These are phyloP conservation scores for Hipparchia semele DNA, from an alignment of 2,888 invertebrate species.

Conservation along the genomic window DNA sequence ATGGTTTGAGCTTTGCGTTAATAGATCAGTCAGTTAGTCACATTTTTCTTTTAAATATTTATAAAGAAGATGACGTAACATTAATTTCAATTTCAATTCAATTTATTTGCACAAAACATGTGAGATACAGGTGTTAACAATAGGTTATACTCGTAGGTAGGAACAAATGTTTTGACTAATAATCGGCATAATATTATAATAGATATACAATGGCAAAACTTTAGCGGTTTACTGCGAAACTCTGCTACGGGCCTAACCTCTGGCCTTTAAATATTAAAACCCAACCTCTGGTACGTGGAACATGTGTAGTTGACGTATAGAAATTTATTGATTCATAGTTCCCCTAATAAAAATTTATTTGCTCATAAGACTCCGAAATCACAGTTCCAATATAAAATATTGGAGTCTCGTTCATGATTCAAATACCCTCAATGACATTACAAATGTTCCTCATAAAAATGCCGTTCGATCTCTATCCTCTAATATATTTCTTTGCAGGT, in stretches of 20 bases:
- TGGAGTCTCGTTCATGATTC: conserved; percentile 9
- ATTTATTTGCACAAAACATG: too few species aligned
- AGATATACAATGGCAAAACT: too few species aligned
- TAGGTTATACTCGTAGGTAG: too few species aligned
- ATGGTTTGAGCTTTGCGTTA: too few species aligned
- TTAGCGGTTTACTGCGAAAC: too few species aligned
- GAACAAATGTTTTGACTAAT: too few species aligned
- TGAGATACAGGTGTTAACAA: too few species aligned
- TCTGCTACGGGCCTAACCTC: neutral
- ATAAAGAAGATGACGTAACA: too few species aligned
- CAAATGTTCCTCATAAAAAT: conserved; percentile 35
- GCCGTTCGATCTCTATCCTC: conserved; percentile 31
- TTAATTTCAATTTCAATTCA: too few species aligned
- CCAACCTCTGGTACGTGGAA: neutral
- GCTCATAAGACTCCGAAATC: conserved; percentile 17
- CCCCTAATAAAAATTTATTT: conserved; percentile 12
- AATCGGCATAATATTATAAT: too few species aligned
- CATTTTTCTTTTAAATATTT: too few species aligned
- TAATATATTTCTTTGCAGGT: conserved; percentile 55
- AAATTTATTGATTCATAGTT: neutral
- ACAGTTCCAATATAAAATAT: conserved; percentile 15
- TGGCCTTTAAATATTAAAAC: neutral
- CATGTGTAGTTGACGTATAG: neutral
- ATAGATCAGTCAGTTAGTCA: too few species aligned
- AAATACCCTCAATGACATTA: conserved; percentile 20